Evolutionary conservation across 2,113 vertebrate genomes (phyloP).

Genomic region (Prunella himalayana): DNA sequence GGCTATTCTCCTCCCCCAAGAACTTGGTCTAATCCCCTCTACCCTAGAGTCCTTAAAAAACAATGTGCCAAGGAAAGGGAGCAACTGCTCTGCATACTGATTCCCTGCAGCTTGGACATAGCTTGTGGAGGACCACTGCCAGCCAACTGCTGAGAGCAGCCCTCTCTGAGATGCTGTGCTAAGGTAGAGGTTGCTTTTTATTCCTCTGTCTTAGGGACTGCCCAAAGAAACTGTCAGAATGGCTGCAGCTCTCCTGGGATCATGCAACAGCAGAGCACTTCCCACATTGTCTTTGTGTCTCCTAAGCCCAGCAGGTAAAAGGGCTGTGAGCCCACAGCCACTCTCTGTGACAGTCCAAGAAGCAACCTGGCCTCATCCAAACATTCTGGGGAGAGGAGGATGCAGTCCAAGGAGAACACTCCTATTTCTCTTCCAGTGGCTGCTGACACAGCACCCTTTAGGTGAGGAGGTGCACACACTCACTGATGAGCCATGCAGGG

Average conservation of each 20-base stretch:
- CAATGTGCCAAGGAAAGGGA: slow-evolving; percentile 36
- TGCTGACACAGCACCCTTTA: background rate
- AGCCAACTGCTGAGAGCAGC: slow-evolving; percentile 5
- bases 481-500: fast-evolving
- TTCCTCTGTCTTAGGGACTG: background rate
- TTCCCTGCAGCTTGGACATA: background rate
- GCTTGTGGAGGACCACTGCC: slow-evolving; percentile 8
- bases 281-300: background rate
- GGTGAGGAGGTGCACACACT: background rate
- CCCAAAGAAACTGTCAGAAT: background rate
- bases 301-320: background rate
- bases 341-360: background rate
- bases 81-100: slow-evolving; percentile 33
- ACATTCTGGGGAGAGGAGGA: background rate
- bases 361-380: background rate
- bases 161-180: background rate
- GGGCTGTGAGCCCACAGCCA: background rate
- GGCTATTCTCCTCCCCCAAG: slow-evolving; percentile 43
- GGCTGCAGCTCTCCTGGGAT: background rate
- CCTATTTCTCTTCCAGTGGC: background rate
- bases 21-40: slow-evolving; percentile 45
- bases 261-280: background rate
- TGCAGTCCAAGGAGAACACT: background rate
- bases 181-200: background rate
- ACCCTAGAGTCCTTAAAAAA: slow-evolving; percentile 23